Evolutionary conservation across 2,113 vertebrate species (phyloP).

Genomic region (Psittacus erithacus): DNA sequence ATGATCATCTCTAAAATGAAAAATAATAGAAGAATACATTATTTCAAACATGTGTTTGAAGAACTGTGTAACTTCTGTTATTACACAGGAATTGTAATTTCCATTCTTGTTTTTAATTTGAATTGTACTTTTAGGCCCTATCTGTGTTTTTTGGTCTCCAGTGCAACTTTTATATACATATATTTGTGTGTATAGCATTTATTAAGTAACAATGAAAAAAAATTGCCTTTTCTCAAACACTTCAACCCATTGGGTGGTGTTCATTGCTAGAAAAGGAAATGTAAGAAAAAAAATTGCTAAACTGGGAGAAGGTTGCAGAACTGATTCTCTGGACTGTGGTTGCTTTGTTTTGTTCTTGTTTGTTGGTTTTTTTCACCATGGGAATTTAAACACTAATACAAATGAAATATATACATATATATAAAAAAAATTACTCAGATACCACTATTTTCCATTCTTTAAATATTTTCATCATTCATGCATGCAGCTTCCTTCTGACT

Average conservation of each 20-base stretch:
- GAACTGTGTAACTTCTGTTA: background rate
- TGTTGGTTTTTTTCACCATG: background rate
- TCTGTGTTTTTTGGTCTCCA: background rate
- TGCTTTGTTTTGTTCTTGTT: background rate
- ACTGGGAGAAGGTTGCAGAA: background rate
- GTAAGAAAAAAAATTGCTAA: background rate
- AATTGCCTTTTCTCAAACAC: background rate
- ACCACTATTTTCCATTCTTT: background rate
- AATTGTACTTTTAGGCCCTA: background rate
- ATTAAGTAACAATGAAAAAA: background rate
- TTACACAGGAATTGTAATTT: background rate
- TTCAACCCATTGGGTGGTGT: background rate
- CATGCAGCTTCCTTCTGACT: background rate
- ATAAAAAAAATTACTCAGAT: background rate
- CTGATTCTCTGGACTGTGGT: background rate
- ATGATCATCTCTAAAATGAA: background rate
- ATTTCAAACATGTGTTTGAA: background rate
- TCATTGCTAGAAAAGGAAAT: background rate
- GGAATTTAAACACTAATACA: background rate
- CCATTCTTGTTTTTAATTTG: background rate
- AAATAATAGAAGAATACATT: background rate
- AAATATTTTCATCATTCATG: background rate
- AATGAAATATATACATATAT: background rate
- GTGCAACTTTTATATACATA: background rate
- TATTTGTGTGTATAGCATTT: background rate